Evolutionary conservation across 1,140 invertebrate species (phyloP).

Genomic region (Solen grandis): DNA sequence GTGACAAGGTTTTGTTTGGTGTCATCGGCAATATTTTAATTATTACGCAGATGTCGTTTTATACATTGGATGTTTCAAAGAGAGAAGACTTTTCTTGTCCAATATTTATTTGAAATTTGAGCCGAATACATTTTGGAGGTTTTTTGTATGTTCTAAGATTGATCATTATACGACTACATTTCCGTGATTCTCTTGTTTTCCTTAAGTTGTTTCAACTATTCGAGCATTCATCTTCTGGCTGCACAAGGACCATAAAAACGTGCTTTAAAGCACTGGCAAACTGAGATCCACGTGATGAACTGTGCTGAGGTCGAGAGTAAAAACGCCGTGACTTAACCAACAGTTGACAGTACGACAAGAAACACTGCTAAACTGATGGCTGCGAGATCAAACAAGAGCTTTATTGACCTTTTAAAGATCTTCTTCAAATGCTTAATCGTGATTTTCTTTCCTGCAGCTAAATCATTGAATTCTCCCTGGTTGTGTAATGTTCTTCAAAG

Average conservation of each 20-base stretch:
- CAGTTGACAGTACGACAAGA: conserved; percentile 47
- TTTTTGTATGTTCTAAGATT: no score
- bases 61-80: no score
- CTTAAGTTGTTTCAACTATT: conserved; percentile 29
- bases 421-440: conserved; percentile 42
- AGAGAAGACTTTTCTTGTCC: no score
- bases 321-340: conserved; percentile 16
- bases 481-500: conserved; percentile 77
- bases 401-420: conserved; percentile 47
- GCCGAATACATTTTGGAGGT: no score
- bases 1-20: no score
- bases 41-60: no score
- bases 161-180: no score
- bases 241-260: conserved; percentile 22
- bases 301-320: conserved; percentile 13
- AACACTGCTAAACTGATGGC: conserved; percentile 49
- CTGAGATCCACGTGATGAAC: conserved; percentile 26
- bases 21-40: no score
- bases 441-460: conserved; percentile 51
- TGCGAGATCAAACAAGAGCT: conserved; percentile 40
- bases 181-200: no score
- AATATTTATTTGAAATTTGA: no score
- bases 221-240: conserved; percentile 29
- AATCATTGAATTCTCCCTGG: conserved; percentile 64
- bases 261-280: conserved; percentile 14